phyloP scores from a whole-genome alignment of 2,888 invertebrate species.

The Ophraella communa region DNA sequence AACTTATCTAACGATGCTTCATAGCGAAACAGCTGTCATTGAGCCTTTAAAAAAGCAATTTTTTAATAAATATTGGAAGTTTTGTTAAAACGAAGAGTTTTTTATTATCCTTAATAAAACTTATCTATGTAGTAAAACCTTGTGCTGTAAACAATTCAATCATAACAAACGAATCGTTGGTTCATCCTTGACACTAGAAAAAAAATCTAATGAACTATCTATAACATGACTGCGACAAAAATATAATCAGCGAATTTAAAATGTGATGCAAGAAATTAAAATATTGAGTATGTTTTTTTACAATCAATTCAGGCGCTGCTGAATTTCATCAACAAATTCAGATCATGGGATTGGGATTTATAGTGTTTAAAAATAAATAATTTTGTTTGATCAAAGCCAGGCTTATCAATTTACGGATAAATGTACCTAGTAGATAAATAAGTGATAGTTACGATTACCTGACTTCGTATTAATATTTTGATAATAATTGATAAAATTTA shows the following conservation, averaged over 20 bases:
- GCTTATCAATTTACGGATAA: neutral
- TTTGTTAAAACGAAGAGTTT: too few species aligned
- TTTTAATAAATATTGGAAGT: too few species aligned
- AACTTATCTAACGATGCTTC: too few species aligned
- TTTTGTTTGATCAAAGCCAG: neutral
- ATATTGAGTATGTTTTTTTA: neutral
- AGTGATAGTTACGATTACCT: neutral
- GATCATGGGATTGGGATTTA: too few species aligned
- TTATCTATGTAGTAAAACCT: neutral
- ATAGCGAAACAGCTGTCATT: too few species aligned
- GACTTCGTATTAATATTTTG: neutral
- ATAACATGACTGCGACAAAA: neutral
- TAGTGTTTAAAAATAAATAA: neutral
- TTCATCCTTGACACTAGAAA: neutral
- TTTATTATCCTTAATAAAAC: neutral
- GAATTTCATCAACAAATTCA: neutral
- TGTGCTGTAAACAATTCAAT: neutral
- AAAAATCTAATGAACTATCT: neutral
- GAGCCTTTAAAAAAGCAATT: too few species aligned
- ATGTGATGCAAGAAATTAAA: neutral
- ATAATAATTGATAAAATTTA: neutral
- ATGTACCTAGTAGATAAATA: neutral
- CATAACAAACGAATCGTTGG: neutral
- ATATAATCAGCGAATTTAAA: neutral
- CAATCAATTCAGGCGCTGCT: neutral